phyloP scores from a whole-genome alignment of 2,797 vertebrate genomes.

The Anas georgica region DNA sequence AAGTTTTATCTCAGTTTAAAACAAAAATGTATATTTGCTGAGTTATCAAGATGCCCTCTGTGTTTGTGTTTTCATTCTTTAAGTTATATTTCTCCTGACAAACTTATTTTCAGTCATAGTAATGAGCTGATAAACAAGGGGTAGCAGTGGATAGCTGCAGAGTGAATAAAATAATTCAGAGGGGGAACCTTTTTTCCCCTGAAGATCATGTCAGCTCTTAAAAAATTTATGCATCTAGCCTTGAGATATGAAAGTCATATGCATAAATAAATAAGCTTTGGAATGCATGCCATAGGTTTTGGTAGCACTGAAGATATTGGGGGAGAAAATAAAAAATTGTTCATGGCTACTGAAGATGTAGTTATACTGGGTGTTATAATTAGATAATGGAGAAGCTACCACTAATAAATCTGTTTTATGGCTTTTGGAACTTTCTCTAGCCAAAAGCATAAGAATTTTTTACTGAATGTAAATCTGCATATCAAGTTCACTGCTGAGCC shows the following conservation, averaged over 20 bases:
- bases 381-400: slow-evolving; percentile 36
- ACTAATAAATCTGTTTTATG: slow-evolving; percentile 33
- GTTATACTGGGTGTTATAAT: slow-evolving; percentile 52
- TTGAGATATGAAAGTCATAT: slow-evolving; percentile 66
- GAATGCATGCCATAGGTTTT: slow-evolving; percentile 5
- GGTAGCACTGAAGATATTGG: neutral
- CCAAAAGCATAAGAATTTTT: neutral
- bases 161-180: slow-evolving; percentile 56
- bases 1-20: neutral
- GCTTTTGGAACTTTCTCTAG: neutral
- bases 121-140: slow-evolving; percentile 68
- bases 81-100: slow-evolving; percentile 68
- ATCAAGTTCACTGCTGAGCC: neutral
- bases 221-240: slow-evolving; percentile 69
- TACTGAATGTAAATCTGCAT: neutral
- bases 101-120: slow-evolving; percentile 67
- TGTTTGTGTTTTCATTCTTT: slow-evolving; percentile 48
- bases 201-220: slow-evolving; percentile 57
- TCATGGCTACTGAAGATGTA: slow-evolving; percentile 14
- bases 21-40: neutral
- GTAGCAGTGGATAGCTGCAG: slow-evolving; percentile 34
- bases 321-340: neutral
- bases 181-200: slow-evolving; percentile 5
- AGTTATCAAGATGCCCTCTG: slow-evolving; percentile 51
- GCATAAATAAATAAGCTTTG: slow-evolving; percentile 69